Evolutionary conservation across 2,888 invertebrate species (phyloP), one percentile per base, ranked within the genome.

Genomic region (Tineola bisselliella): DNA sequence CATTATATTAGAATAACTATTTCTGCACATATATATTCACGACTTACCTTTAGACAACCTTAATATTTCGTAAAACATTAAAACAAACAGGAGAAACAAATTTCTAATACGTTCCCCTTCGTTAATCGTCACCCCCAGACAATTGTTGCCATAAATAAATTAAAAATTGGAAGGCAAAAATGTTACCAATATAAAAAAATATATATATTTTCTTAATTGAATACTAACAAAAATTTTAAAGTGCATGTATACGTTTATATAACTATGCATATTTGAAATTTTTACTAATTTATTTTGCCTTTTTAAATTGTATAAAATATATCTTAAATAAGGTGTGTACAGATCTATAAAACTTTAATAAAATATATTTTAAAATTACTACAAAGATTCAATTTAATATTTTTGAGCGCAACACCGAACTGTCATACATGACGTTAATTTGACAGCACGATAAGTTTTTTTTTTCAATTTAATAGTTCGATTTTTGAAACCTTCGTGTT

Each of bases 401-500:
- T 12, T 38, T 4, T 25, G 6, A 25, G 25, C 6, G 15, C 48
- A 6, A 17, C 48, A 48, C 48, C 15, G 15, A 38, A 38, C 38
- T 31, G 38, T 38, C 38, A 38, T 48, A 15, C 5, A 10, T 48
- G 48, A 17, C 15, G n/a, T 43, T 43, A 4, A 6, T 48, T 48
- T 48, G 48, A 48, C 38, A 10, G 38, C 10, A 4, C 25, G 13
- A 43, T 3, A 3, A 43, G 43, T 43, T 43, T 43, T 43, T 43
- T 43, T 3, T 43, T n/a, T 10, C n/a, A 31, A 31, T 31, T 31
- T 31, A 31, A 10, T 10, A 44, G 8, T 48, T 48, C 48, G 48
- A 17, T 48, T 48, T 48, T 48, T 17, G 10, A 48, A 48, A 17
- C 17, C 10, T 56, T 19, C 31, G 56, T 56, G 30, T 67, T 62